A percentile compares a stretch with the other conserved stretches of the same genome.
Evolutionary conservation across 64 coral and sea anemone species (phyloP).

Genomic region (Exaiptasia diaphana): DNA sequence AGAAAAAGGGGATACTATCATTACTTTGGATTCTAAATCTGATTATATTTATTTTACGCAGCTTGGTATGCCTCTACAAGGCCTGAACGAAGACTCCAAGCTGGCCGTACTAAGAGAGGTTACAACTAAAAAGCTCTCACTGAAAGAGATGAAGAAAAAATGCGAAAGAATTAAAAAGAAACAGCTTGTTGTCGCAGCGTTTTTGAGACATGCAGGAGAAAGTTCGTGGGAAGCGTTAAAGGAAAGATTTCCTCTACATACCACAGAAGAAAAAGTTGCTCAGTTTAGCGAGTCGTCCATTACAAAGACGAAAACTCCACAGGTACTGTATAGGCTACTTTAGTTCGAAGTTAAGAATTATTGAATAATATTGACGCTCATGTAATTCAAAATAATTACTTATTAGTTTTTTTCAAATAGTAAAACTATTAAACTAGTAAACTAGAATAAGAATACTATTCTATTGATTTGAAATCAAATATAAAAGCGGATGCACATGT

Average conservation of each 20-base stretch:
- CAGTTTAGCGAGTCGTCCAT: background rate
- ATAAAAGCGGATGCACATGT: too few relatives aligned
- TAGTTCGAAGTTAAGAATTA: background rate
- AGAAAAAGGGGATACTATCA: background rate
- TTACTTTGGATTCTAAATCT: background rate
- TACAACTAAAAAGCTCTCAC: background rate
- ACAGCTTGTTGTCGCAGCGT: background rate
- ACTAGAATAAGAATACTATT: too few relatives aligned
- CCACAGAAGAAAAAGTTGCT: background rate
- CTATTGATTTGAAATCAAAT: too few relatives aligned
- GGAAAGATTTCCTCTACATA: background rate
- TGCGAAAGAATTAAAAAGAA: background rate
- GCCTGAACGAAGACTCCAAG: background rate
- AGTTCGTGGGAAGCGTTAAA: background rate
- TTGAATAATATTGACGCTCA: too few relatives aligned
- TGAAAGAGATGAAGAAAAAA: background rate
- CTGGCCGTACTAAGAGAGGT: background rate
- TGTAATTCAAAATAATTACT: too few relatives aligned
- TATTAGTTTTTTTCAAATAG: too few relatives aligned
- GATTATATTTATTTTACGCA: background rate
- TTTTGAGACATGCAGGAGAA: background rate
- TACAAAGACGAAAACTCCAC: background rate
- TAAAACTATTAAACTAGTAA: too few relatives aligned
- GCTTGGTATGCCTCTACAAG: conserved; percentile 10
- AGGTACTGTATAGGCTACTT: background rate